A percentile compares a stretch with the other conserved stretches of the same genome.
Evolutionary conservation across 2,888 invertebrate genomes (phyloP).

Genomic region (Matsumyia berberina): DNA sequence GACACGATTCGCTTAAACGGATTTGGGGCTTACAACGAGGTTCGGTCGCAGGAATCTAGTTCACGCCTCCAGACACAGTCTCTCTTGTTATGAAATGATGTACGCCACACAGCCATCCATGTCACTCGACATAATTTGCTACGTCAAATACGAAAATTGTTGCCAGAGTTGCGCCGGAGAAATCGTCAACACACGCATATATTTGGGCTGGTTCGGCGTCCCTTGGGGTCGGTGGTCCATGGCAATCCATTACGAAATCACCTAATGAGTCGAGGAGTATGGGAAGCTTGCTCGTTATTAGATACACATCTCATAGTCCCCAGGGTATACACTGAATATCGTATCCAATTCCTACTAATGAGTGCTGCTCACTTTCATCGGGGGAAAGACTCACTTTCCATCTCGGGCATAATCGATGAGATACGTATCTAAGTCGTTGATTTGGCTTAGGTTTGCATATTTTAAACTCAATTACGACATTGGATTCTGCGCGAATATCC

Average conservation of each 20-base stretch:
- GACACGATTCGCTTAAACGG: conserved; percentile 64
- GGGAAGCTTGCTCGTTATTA: conserved; percentile 51
- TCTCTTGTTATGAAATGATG: conserved; percentile 45
- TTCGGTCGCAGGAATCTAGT: conserved; percentile 61
- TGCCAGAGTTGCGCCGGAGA: conserved; percentile 4
- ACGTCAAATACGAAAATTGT: conserved; percentile 11
- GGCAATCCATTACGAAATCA: conserved; percentile 21
- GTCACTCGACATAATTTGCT: conserved; percentile 35
- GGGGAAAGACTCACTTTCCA: conserved; percentile 6
- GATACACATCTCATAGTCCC: conserved; percentile 41
- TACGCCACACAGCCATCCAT: conserved; percentile 26
- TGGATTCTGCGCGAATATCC: conserved; percentile 36
- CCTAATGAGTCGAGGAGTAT: conserved; percentile 28
- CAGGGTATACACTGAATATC: neutral
- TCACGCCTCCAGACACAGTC: conserved; percentile 53
- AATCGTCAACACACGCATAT: conserved; percentile 10
- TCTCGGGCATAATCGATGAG: conserved; percentile 35
- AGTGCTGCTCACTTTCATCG: conserved; percentile 23
- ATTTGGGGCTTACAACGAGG: conserved; percentile 40
- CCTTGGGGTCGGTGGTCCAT: conserved; percentile 17
- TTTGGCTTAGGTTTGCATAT: conserved; percentile 24
- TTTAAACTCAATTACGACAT: conserved; percentile 33
- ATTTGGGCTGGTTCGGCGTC: conserved; percentile 28
- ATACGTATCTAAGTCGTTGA: conserved; percentile 21
- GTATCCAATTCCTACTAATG: neutral